phyloP scores from a whole-genome alignment of 2,888 invertebrate genomes.

The Disparrhopalites patrizii region DNA sequence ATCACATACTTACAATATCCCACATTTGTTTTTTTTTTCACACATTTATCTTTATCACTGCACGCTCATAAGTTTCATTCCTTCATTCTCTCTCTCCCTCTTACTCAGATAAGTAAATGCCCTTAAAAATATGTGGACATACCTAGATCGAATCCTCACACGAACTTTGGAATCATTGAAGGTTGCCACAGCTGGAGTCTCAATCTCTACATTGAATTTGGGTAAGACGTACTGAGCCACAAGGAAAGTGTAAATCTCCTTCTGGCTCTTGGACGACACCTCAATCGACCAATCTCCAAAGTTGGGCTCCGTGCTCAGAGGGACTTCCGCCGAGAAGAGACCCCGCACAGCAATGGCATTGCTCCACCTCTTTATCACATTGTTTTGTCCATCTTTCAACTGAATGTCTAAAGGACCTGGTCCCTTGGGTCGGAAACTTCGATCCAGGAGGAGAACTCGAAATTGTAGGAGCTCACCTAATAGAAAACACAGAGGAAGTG shows the following conservation, averaged over 20 bases:
- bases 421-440: constrained; percentile 67
- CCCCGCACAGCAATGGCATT: constrained; percentile 65
- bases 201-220: constrained; percentile 83
- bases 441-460: constrained; percentile 70
- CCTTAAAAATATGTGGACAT: constrained; percentile 48
- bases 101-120: not conserved
- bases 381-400: constrained; percentile 64
- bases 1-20: not conserved
- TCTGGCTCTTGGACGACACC: constrained; percentile 62
- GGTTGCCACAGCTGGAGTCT: constrained; percentile 75
- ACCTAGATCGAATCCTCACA: constrained; percentile 79
- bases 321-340: constrained; percentile 70
- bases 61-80: not conserved
- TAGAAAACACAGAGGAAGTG: not conserved
- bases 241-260: constrained; percentile 66
- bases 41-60: not conserved
- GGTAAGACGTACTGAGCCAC: constrained; percentile 90
- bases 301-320: constrained; percentile 75
- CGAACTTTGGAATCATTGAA: constrained; percentile 73
- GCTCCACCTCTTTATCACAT: constrained; percentile 77
- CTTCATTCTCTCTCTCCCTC: not conserved
- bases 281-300: constrained; percentile 84
- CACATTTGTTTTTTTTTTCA: not conserved
- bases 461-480: constrained; percentile 63
- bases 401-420: constrained; percentile 64